Percentiles rank a stretch among this genome's conserved stretches.
Conservation (phyloP, 2,113 vertebrate genomes). For the Tychaedon coryphoeus region DNA sequence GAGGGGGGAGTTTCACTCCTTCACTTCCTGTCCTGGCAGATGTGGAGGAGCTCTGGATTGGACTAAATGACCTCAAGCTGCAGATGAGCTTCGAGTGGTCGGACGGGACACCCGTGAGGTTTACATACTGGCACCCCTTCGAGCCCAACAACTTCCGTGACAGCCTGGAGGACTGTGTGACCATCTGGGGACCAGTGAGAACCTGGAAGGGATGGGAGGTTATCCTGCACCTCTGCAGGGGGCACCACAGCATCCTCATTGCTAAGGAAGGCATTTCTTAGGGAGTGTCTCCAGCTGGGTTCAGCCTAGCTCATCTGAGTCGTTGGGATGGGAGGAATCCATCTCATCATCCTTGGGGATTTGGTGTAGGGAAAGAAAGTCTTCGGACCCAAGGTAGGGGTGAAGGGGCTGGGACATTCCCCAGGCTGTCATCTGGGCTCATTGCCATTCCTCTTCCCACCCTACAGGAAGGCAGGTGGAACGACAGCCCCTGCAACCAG, state of each 20-base stretch:
- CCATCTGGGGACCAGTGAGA: slow-evolving; percentile 94
- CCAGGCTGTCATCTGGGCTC: neutral
- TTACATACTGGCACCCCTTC: slow-evolving; percentile 95
- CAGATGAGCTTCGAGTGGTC: slow-evolving; percentile 99
- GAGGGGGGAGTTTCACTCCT: neutral
- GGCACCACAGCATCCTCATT: fast-evolving
- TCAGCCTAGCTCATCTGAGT: neutral
- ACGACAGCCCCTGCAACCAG: slow-evolving; percentile 93
- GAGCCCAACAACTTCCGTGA: slow-evolving; percentile 97
- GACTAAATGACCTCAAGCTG: slow-evolving; percentile 89
- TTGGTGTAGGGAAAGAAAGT: neutral
- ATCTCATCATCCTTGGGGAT: neutral
- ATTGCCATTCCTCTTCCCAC: neutral
- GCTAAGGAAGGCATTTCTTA: neutral
- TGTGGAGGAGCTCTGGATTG: slow-evolving; percentile 93
- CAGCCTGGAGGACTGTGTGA: slow-evolving; percentile 92
- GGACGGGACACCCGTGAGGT: slow-evolving; percentile 87
- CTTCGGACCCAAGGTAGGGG: neutral
- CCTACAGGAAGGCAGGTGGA: slow-evolving; percentile 92
- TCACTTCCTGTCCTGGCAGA: slow-evolving; percentile 70
- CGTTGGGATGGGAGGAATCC: neutral
- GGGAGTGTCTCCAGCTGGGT: neutral
- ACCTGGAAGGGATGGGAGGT: fast-evolving
- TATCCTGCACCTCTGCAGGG: neutral
- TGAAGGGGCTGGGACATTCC: neutral